These are phyloP conservation scores for Drosophila tripunctata DNA, from an alignment of 2,888 invertebrate species.

Conservation along the genomic window DNA sequence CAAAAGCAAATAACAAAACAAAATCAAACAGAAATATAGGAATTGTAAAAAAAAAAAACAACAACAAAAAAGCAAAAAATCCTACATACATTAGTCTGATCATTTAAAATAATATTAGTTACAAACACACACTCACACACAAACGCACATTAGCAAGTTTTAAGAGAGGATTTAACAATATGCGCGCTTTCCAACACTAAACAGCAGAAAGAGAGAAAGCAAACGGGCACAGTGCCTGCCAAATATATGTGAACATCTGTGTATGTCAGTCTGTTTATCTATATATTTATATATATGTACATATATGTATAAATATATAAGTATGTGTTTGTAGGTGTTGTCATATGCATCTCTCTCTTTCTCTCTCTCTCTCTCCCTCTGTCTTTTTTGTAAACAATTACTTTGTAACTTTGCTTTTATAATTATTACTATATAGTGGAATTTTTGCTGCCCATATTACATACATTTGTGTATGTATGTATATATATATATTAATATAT, in stretches of 20 bases:
- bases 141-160: not conserved
- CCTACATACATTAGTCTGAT: not conserved
- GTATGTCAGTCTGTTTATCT: slow-evolving; percentile 55
- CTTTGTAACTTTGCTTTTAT: slow-evolving; percentile 46
- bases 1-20: slow-evolving; percentile 19
- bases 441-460: slow-evolving; percentile 33
- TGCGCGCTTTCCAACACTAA: slow-evolving; percentile 18
- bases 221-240: slow-evolving; percentile 22
- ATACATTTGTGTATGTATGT: slow-evolving; percentile 24
- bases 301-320: slow-evolving; percentile 10
- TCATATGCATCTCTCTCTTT: slow-evolving; percentile 30
- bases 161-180: not conserved
- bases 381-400: too few species aligned
- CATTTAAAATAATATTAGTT: slow-evolving; percentile 1
- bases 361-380: too few species aligned
- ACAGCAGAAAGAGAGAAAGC: not conserved
- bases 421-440: slow-evolving; percentile 28
- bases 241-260: slow-evolving; percentile 33
- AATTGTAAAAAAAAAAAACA: not conserved
- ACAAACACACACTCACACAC: slow-evolving; percentile 17
- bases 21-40: slow-evolving; percentile 19
- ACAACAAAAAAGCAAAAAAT: slow-evolving; percentile 2
- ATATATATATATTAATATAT: slow-evolving; percentile 29
- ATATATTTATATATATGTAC: slow-evolving; percentile 3
- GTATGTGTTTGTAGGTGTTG: slow-evolving; percentile 7